Evolutionary conservation across 2,113 vertebrate genomes (phyloP).

Genomic region (Aegithalos caudatus): DNA sequence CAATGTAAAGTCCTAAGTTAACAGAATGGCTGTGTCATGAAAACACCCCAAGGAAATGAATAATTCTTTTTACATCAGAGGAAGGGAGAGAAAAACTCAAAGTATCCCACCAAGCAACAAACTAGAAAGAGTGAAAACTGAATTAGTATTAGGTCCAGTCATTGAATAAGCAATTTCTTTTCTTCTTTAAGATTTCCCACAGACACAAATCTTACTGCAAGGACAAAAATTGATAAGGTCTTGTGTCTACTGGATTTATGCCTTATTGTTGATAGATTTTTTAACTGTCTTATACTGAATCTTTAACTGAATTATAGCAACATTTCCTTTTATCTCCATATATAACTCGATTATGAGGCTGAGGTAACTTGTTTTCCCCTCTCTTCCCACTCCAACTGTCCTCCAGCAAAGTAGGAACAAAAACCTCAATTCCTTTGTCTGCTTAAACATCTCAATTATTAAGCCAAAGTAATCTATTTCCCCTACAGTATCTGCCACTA

Average conservation of each 20-base stretch:
- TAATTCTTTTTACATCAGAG: not conserved
- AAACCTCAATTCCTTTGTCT: not conserved
- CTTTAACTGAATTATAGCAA: not conserved
- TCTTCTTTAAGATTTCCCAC: not conserved
- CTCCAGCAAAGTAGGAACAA: not conserved
- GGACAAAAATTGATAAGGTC: not conserved
- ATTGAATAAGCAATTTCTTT: not conserved
- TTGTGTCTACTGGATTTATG: not conserved
- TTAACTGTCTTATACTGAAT: not conserved
- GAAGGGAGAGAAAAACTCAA: not conserved
- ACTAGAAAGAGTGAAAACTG: not conserved
- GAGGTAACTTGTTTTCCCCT: not conserved
- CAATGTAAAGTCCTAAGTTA: not conserved
- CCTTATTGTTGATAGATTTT: not conserved
- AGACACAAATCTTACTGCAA: not conserved
- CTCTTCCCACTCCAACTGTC: not conserved
- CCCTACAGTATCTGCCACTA: not conserved
- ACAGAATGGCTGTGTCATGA: not conserved
- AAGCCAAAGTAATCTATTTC: not conserved
- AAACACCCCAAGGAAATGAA: not conserved
- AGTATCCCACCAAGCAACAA: not conserved
- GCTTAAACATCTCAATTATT: not conserved
- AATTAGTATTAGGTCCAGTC: not conserved
- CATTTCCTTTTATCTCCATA: not conserved
- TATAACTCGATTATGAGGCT: not conserved